These are phyloP conservation scores for Abrostola triplasia DNA, from an alignment of 2,888 invertebrate genomes.

Conservation along the genomic window DNA sequence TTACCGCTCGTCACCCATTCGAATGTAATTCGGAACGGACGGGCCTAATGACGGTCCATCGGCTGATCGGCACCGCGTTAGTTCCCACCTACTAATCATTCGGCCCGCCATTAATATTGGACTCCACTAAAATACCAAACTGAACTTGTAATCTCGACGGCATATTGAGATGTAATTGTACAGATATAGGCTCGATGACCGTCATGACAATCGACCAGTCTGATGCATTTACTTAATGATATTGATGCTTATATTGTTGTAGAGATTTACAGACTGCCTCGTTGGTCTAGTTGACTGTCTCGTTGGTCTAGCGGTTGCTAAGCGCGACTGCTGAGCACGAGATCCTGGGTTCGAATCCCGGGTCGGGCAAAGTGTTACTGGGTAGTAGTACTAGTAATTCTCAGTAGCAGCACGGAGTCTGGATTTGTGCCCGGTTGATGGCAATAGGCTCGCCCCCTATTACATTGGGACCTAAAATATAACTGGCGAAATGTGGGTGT, in stretches of 20 bases:
- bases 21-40: slow-evolving; percentile 59
- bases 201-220: neutral
- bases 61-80: slow-evolving; percentile 53
- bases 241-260: neutral
- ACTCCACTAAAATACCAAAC: slow-evolving; percentile 40
- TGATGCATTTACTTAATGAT: neutral
- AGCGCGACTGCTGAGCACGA: no score
- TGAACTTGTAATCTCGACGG: slow-evolving; percentile 40
- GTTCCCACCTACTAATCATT: slow-evolving; percentile 65
- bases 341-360: no score
- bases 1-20: slow-evolving; percentile 49
- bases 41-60: slow-evolving; percentile 48
- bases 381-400: no score
- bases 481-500: no score
- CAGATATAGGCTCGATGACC: slow-evolving; percentile 6
- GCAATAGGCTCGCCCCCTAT: no score
- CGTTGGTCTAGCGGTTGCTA: no score
- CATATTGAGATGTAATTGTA: slow-evolving; percentile 33
- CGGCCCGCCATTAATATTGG: slow-evolving; percentile 57
- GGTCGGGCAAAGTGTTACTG: no score
- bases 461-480: no score
- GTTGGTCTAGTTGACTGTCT: no score
- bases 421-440: no score
- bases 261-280: no score
- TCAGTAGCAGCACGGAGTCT: no score